These are phyloP conservation scores for Stomatorhinus ivindoensis DNA, from an alignment of 2,113 vertebrate genomes.

Conservation along the genomic window DNA sequence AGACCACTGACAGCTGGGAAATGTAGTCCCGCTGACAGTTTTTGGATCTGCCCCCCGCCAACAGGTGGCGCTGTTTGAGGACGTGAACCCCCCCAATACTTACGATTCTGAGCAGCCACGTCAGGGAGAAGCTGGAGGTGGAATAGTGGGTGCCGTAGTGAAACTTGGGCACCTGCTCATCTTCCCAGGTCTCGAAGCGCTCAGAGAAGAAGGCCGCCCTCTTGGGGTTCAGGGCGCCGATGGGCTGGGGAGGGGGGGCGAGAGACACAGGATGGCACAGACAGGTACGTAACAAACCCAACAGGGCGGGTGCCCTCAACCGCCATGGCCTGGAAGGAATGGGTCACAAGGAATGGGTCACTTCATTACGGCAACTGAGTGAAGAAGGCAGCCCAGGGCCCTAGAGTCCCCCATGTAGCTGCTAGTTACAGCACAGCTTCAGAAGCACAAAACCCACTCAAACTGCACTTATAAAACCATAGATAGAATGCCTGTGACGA, in stretches of 20 bases:
- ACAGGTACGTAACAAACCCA: slow-evolving; percentile 3
- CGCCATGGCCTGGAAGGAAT: not conserved
- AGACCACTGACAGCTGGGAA: not conserved
- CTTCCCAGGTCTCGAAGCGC: slow-evolving; percentile 90
- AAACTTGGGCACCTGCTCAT: slow-evolving; percentile 94
- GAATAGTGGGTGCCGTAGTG: slow-evolving; percentile 98
- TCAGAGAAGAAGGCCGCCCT: slow-evolving; percentile 91
- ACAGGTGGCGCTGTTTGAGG: not conserved
- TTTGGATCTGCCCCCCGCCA: not conserved
- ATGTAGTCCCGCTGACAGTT: not conserved
- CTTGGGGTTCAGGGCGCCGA: slow-evolving; percentile 95
- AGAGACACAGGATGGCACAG: not conserved
- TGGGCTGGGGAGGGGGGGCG: slow-evolving; percentile 58
- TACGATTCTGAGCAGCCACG: slow-evolving; percentile 91
- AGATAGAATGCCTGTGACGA: not conserved
- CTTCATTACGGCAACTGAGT: not conserved
- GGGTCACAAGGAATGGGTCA: not conserved
- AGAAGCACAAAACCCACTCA: not conserved
- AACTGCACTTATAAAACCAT: not conserved
- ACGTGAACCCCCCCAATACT: slow-evolving; percentile 45
- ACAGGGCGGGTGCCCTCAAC: not conserved
- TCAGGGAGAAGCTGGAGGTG: slow-evolving; percentile 87
- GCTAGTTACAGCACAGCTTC: not conserved
- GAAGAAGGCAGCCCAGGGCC: not conserved
- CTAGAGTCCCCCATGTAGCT: not conserved